phyloP scores from a whole-genome alignment of 2,888 invertebrate genomes.

The Mythimna albipuncta region DNA sequence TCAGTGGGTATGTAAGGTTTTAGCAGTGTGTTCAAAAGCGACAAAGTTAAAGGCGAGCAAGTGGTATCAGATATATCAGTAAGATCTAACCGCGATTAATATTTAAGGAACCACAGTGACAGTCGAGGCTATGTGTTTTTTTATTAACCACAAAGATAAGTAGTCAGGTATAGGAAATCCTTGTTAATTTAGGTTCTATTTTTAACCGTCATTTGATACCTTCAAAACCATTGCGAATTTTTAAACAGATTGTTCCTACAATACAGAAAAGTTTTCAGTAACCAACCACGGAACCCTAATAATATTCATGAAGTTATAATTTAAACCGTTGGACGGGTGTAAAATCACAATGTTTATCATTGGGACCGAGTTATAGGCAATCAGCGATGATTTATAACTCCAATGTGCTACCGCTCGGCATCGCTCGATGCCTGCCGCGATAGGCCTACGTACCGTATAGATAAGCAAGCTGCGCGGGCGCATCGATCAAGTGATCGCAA shows the following conservation, averaged over 20 bases:
- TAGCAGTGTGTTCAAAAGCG: background rate
- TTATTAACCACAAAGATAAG: background rate
- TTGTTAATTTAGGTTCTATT: constrained; percentile 22
- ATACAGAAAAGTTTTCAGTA: constrained; percentile 15
- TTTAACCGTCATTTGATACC: background rate
- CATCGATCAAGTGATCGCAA: constrained; percentile 73
- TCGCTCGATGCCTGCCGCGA: constrained; percentile 74
- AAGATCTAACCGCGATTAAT: constrained; percentile 20
- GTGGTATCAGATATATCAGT: constrained; percentile 6
- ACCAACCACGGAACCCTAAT: constrained; percentile 44
- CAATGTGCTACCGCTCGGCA: constrained; percentile 79
- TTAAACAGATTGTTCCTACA: background rate
- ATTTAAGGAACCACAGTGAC: constrained; percentile 4
- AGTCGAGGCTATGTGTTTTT: background rate
- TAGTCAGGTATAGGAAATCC: background rate
- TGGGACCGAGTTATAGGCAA: constrained; percentile 80
- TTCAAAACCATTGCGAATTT: background rate
- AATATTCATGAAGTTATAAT: constrained; percentile 69
- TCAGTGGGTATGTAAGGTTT: background rate
- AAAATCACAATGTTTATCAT: constrained; percentile 81
- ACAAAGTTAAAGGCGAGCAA: background rate
- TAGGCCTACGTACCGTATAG: constrained; percentile 72
- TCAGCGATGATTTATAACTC: constrained; percentile 82
- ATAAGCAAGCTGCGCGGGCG: constrained; percentile 62
- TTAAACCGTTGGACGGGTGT: constrained; percentile 69